A percentile compares a stretch with the other conserved stretches of the same genome.
Evolutionary conservation across 2,113 vertebrate species (phyloP).

Genomic region (Gnathonemus longibarbis): DNA sequence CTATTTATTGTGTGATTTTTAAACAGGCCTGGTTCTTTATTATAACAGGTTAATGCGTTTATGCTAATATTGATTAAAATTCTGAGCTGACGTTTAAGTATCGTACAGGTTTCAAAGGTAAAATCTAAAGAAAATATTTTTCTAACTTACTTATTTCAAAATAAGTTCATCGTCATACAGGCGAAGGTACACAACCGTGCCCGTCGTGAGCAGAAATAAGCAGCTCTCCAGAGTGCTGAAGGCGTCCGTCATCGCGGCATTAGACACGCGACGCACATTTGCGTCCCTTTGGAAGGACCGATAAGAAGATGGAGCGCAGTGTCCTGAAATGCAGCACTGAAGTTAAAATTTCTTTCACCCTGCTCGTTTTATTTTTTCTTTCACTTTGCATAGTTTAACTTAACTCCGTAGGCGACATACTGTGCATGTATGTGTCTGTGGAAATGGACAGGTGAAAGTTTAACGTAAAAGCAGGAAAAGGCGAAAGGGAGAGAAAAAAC

Average conservation of each 20-base stretch:
- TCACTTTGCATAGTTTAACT: neutral
- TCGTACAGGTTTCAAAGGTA: neutral
- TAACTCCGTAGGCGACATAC: neutral
- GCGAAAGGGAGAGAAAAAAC: neutral
- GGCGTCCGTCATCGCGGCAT: slow-evolving; percentile 42
- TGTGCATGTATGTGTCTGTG: neutral
- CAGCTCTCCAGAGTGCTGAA: slow-evolving; percentile 71
- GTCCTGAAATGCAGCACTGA: slow-evolving; percentile 13
- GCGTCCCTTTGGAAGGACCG: slow-evolving; percentile 24
- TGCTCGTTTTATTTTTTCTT: neutral
- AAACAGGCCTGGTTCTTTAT: neutral
- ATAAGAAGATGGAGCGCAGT: slow-evolving; percentile 32
- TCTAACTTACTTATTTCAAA: neutral
- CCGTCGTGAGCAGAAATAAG: slow-evolving; percentile 45
- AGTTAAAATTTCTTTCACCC: neutral
- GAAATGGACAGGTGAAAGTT: neutral
- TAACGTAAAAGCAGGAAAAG: neutral
- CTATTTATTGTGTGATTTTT: neutral
- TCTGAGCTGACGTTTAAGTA: neutral
- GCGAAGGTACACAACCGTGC: slow-evolving; percentile 34
- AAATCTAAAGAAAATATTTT: slow-evolving; percentile 17
- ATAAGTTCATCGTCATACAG: slow-evolving; percentile 16
- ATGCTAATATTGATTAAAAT: neutral
- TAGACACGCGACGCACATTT: slow-evolving; percentile 27
- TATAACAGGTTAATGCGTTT: neutral